Percentiles rank a stretch among this genome's conserved stretches.
Conservation (phyloP, 2,888 invertebrate species). For the Sarcophaga carnaria region DNA sequence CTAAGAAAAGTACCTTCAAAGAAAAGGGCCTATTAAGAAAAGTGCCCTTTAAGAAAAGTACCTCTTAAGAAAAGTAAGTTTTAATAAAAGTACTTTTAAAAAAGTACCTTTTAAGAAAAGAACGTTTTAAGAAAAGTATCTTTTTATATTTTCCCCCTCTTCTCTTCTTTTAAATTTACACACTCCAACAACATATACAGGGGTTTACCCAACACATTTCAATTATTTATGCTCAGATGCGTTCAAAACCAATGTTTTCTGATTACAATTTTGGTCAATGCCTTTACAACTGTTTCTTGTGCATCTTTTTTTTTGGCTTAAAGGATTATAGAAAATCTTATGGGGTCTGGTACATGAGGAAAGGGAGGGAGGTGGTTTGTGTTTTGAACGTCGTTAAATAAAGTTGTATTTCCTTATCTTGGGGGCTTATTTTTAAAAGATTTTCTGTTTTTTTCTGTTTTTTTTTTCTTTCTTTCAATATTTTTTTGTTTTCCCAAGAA, state of each 20-base stretch:
- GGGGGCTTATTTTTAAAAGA: slow-evolving; percentile 52
- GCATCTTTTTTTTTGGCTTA: slow-evolving; percentile 20
- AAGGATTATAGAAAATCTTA: slow-evolving; percentile 4
- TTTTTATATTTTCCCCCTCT: neutral
- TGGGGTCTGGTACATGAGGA: neutral
- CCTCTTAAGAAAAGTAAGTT: neutral
- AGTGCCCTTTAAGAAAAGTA: too few species aligned
- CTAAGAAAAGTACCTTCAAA: neutral
- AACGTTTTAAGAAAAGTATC: neutral
- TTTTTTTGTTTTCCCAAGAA: neutral
- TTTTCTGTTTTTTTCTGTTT: neutral
- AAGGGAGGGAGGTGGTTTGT: slow-evolving; percentile 31
- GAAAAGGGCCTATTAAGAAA: fast-evolving
- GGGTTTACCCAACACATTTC: slow-evolving; percentile 46
- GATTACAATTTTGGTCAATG: too few species aligned
- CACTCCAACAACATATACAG: neutral
- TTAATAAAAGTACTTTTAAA: neutral
- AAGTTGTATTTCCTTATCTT: slow-evolving; percentile 67
- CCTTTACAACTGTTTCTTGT: too few species aligned
- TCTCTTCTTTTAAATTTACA: neutral
- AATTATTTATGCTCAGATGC: slow-evolving; percentile 60
- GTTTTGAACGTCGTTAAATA: slow-evolving; percentile 20
- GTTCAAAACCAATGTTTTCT: too few species aligned
- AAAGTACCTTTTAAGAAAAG: neutral
- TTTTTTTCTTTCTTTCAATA: too few species aligned